Base-by-base conservation (phyloP, 2,113 vertebrate genomes). In the Aramus guarauna region DNA sequence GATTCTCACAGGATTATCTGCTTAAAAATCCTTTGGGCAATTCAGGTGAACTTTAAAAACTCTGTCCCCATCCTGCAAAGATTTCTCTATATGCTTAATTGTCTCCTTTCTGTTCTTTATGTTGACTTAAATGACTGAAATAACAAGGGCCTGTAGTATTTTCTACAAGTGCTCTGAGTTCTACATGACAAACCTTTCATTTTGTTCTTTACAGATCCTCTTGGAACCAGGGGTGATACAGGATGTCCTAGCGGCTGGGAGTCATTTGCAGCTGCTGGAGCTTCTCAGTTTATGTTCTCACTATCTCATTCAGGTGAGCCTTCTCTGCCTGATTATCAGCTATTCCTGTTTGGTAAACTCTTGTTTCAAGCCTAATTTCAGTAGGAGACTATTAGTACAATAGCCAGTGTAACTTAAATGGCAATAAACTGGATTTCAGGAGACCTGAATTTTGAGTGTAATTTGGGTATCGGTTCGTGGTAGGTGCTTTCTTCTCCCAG, bases 221-320 rank as follows among this genome's bases (percentile, higher is more conserved):
- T 96, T 99, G 98, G 99, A 99, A 96, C 99, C 99, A 19, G 98
- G 98, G 2, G 98, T 99, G 93, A 99, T 99, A 95, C 99, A 99
- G 96, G 99, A 99, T 36, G 99, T 99, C 80, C 95, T 99, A 95
- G 99, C 99, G 88, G 99, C 99, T 92, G 99, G 99, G 62, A 99
- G 99, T 96, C 99, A 99, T 96, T 98, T 99, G 77, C 99, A 99
- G 97, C 97, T 99, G 83, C 98, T 99, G 98, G 99, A 99, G 96
- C 99, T 99, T 85, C 99, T 99, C 95, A 99, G 98, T 97, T 98
- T 99, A 78, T 99, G 99, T 98, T 99, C 99, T n/a, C 99, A 99
- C 96, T 99, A 99, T 98, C 99, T 99, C 90, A 98, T 99, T 97
- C 99, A 99, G 99, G 99, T 99, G 97, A 92, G 97, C 71, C 32